Percentiles rank a stretch among this genome's conserved stretches.
These are phyloP conservation scores for Monochamus saltuarius DNA, from an alignment of 1,140 invertebrate genomes.

Conservation along the genomic window DNA sequence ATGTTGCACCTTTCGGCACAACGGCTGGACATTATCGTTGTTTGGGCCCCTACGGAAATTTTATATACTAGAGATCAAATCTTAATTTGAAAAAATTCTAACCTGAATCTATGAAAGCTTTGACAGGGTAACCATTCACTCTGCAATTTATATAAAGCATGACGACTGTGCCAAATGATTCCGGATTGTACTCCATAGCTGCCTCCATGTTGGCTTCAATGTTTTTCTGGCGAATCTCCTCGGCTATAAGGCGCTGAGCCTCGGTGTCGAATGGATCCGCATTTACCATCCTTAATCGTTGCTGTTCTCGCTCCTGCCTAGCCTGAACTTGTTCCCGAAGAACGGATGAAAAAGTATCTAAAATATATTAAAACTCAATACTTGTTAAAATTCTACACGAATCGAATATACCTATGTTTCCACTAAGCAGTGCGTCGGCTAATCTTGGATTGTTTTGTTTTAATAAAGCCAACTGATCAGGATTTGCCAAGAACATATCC, in stretches of 20 bases:
- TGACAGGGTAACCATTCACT: conserved; percentile 94
- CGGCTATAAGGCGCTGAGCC: conserved; percentile 90
- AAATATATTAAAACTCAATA: conserved; percentile 13
- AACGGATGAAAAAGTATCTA: conserved; percentile 80
- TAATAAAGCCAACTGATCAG: conserved; percentile 85
- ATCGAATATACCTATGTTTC: conserved; percentile 66
- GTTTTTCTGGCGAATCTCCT: conserved; percentile 93
- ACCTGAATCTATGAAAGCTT: conserved; percentile 97
- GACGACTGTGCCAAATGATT: conserved; percentile 94
- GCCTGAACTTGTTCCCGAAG: conserved; percentile 79
- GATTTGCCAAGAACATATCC: conserved; percentile 89
- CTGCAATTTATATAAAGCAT: conserved; percentile 97
- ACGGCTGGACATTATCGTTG: conserved; percentile 90
- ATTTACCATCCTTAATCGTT: conserved; percentile 82
- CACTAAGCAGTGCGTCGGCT: conserved; percentile 85
- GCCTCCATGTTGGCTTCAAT: conserved; percentile 98
- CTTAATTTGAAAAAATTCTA: conserved; percentile 23
- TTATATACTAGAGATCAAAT: neutral
- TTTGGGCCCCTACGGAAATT: conserved; percentile 73
- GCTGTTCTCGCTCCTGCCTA: conserved; percentile 75
- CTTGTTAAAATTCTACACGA: conserved; percentile 4
- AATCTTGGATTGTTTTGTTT: conserved; percentile 93
- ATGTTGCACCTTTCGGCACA: conserved; percentile 95
- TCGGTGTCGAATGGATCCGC: conserved; percentile 95
- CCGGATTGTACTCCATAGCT: conserved; percentile 97